Evolutionary conservation across 2,113 vertebrate genomes (phyloP).

Genomic region (Lagopus muta): DNA sequence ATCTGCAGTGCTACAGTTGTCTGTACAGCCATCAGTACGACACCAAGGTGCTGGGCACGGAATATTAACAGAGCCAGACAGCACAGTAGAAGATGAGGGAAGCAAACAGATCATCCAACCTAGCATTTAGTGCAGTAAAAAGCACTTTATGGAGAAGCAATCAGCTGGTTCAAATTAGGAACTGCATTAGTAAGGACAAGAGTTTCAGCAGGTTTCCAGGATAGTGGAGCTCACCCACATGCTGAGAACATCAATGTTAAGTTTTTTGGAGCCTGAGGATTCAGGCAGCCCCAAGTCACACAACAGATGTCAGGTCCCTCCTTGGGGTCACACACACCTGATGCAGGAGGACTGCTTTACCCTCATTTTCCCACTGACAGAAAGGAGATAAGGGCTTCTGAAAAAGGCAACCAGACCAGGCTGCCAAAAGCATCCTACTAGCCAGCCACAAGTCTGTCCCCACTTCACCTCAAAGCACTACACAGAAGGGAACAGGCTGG

Average conservation of each 20-base stretch:
- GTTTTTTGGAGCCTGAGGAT: neutral
- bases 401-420: neutral
- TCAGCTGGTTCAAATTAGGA: neutral
- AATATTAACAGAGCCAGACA: neutral
- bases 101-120: neutral
- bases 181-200: neutral
- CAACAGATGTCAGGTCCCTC: accelerated
- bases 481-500: neutral
- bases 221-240: neutral
- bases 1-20: neutral
- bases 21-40: accelerated
- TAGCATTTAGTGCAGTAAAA: neutral
- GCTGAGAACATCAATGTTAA: neutral
- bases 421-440: neutral
- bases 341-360: neutral
- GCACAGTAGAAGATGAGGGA: accelerated
- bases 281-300: too few species aligned
- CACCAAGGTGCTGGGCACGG: neutral
- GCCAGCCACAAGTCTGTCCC: neutral
- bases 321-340: neutral
- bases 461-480: neutral
- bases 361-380: neutral
- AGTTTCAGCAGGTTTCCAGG: neutral
- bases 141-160: neutral
- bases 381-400: neutral